Evolutionary conservation across 37 sponge, comb jelly and placozoan species (phyloP).

Genomic region (Eunapius fragilis): DNA sequence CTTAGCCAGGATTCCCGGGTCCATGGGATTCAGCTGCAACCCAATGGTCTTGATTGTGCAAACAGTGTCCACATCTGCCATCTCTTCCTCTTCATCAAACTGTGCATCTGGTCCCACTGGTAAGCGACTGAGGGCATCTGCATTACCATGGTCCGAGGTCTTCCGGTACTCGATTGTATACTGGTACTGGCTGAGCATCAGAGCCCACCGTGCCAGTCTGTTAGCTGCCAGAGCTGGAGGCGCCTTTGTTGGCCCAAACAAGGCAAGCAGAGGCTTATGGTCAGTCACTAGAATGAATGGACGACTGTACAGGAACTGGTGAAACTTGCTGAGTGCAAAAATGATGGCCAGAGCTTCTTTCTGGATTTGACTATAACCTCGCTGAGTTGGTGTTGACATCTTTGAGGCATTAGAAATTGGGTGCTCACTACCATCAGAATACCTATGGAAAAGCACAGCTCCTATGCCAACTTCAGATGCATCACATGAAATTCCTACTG

Average conservation of each 20-base stretch:
- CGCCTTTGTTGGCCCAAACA: background rate
- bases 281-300: conserved; percentile 9
- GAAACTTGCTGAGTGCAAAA: background rate
- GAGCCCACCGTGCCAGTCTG: conserved; percentile 16
- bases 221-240: background rate
- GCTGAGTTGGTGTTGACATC: background rate
- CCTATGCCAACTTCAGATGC: conserved; percentile 25
- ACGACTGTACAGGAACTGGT: conserved; percentile 11
- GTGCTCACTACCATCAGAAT: background rate
- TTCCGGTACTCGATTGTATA: background rate
- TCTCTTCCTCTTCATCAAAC: too few relatives aligned
- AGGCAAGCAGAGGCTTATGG: conserved; percentile 28
- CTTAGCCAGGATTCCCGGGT: too few relatives aligned
- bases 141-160: background rate
- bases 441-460: conserved; percentile 6
- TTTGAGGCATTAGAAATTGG: conserved; percentile 4
- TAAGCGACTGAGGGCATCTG: too few relatives aligned
- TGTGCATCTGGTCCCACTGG: too few relatives aligned
- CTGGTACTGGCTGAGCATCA: conserved; percentile 2
- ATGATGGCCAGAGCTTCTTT: conserved; percentile 25
- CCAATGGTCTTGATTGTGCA: too few relatives aligned
- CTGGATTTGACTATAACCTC: conserved; percentile 1
- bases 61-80: too few relatives aligned
- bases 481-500: conserved; percentile 16
- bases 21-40: too few relatives aligned